These are phyloP conservation scores for Drosophila birchii DNA, from an alignment of 2,888 invertebrate species.

Conservation along the genomic window DNA sequence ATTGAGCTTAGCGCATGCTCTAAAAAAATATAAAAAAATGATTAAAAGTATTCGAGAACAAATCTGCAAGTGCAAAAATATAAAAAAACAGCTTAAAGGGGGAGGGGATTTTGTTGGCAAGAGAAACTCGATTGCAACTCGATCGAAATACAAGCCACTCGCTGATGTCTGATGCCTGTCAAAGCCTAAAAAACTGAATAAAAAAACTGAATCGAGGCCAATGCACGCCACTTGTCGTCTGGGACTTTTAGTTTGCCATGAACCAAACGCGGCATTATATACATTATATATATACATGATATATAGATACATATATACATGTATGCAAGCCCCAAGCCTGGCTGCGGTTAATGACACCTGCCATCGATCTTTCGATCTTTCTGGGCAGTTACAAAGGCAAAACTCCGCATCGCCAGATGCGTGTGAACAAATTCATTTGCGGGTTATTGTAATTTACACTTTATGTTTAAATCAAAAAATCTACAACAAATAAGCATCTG, in stretches of 20 bases:
- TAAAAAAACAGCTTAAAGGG: not conserved
- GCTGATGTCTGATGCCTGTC: constrained; percentile 59
- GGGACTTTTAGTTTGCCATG: constrained; percentile 43
- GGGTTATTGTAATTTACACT: constrained; percentile 38
- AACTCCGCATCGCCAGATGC: constrained; percentile 8
- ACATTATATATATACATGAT: constrained; percentile 1
- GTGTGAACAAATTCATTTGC: constrained; percentile 38
- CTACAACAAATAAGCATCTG: constrained; percentile 18
- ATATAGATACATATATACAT: not conserved
- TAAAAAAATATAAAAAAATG: constrained; percentile 1
- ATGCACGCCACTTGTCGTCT: constrained; percentile 51
- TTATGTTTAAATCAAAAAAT: constrained; percentile 26
- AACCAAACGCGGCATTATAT: constrained; percentile 26
- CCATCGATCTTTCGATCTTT: constrained; percentile 34
- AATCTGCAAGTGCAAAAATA: constrained; percentile 24
- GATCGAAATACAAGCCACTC: constrained; percentile 39
- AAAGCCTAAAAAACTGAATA: constrained; percentile 58
- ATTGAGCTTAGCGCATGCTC: constrained; percentile 23
- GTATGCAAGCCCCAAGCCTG: constrained; percentile 19
- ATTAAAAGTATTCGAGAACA: constrained; percentile 20
- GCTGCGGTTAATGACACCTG: constrained; percentile 43
- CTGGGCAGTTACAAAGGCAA: constrained; percentile 22
- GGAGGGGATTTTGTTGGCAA: constrained; percentile 19
- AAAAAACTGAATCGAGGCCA: constrained; percentile 48
- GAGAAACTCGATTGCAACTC: constrained; percentile 37